Base-by-base conservation (phyloP, 64 coral and sea anemone species). In the Hydrozoanthus tunicans region DNA sequence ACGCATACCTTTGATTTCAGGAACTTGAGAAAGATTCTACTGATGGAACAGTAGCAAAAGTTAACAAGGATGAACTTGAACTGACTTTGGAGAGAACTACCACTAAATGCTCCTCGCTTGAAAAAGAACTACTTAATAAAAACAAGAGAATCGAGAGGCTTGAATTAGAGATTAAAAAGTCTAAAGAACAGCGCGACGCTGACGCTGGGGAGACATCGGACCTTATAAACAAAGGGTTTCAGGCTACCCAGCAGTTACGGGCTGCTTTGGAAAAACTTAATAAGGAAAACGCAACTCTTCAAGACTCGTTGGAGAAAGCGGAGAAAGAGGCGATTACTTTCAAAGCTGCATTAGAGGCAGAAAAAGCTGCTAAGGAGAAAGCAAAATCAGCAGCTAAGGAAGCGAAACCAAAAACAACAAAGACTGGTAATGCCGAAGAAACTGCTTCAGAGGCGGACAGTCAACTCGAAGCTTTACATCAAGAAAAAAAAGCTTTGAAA, bases 261-360 rank as follows among this genome's bases (percentile, higher is more conserved):
- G 72, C 92, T 20, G 96, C 96, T 3, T 77, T 95, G 14, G 94
- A 95, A 53, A 95, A 98, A 85, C 70, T 98, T 20, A 98, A 95
- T 51, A 95, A 98, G 67, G 96, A 98, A 54, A 98, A 88, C 25
- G 86, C 91, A 79, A 65, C 89, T 13, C 94, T 98, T 69, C 91
- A 98, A n/a, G 75, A 81, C 7, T 92, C 94, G 9, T 85, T 98
- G 32, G 96, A 98, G 78, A 96, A 91, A 54, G 81, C 75, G 59
- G 95, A 93, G 58, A 94, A 89, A 51, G 88, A 92, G 24, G 79
- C 91, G 15, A 77, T 26, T 15, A 75, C 89, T 32, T 79, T 96
- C 17, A 91, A 86, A 79, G 52, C 67, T 66, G 94, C 71, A 26
- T 56, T 89, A 55, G 70, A 91, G 77, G 93, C 70, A 58, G 94